phyloP scores from a whole-genome alignment of 2,113 vertebrate genomes.

The Choloepus hoffmanni region DNA sequence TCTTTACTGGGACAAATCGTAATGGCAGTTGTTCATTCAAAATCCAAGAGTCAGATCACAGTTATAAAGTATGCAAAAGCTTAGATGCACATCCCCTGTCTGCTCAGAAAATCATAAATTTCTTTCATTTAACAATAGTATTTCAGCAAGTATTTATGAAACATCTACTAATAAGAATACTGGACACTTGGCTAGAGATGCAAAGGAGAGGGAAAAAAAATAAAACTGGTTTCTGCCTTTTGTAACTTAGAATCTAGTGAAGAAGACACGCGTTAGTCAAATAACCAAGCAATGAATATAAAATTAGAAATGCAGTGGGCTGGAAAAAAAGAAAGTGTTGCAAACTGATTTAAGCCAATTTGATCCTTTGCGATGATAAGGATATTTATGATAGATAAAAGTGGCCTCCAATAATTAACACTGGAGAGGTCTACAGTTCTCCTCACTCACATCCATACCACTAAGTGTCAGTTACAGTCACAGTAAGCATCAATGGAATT shows the following conservation, averaged over 20 bases:
- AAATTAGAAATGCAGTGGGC: not conserved
- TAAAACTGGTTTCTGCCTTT: not conserved
- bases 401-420: not conserved
- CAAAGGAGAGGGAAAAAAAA: not conserved
- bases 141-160: constrained; percentile 16
- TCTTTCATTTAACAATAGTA: not conserved
- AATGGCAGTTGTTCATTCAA: not conserved
- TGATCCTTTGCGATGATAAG: not conserved
- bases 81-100: not conserved
- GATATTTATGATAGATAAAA: not conserved
- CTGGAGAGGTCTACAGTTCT: not conserved
- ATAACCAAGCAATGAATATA: not conserved
- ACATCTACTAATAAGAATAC: not conserved
- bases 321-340: not conserved
- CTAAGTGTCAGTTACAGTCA: not conserved
- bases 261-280: not conserved
- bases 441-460: not conserved
- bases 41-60: not conserved
- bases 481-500: not conserved
- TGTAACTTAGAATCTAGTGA: not conserved
- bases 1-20: not conserved
- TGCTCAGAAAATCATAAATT: constrained; percentile 26
- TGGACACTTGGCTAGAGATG: not conserved
- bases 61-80: not conserved
- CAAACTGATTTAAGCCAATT: not conserved